phyloP scores from a whole-genome alignment of 2,113 vertebrate species.

The Rhinolophus ferrumequinum region DNA sequence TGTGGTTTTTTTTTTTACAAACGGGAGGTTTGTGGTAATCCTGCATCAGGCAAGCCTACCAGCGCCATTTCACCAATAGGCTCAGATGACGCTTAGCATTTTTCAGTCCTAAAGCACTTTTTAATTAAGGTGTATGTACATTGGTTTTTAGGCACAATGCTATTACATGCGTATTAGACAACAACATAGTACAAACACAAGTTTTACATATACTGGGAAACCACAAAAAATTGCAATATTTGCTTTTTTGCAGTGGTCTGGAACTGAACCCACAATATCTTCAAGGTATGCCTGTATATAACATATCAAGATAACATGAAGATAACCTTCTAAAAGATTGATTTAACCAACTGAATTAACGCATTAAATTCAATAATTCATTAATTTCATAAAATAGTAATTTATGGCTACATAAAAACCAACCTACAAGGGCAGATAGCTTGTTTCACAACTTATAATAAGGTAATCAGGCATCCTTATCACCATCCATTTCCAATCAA shows the following conservation, averaged over 20 bases:
- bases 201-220: neutral
- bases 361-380: neutral
- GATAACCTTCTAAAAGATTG: neutral
- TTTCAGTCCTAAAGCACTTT: neutral
- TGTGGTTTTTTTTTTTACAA: too few species aligned
- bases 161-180: neutral
- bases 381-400: neutral
- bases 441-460: constrained; percentile 8
- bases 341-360: neutral
- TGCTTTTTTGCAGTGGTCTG: neutral
- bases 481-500: neutral
- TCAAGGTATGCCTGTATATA: neutral
- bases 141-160: neutral
- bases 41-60: neutral
- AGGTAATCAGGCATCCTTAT: neutral
- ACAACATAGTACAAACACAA: neutral
- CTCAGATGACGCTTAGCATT: neutral
- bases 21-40: neutral
- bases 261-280: neutral
- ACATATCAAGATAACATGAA: neutral
- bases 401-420: neutral
- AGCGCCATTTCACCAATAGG: neutral
- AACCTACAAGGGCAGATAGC: neutral
- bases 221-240: neutral
- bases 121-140: neutral